These are phyloP conservation scores for Pteria penguin DNA, from an alignment of 2,888 invertebrate species.

Conservation along the genomic window DNA sequence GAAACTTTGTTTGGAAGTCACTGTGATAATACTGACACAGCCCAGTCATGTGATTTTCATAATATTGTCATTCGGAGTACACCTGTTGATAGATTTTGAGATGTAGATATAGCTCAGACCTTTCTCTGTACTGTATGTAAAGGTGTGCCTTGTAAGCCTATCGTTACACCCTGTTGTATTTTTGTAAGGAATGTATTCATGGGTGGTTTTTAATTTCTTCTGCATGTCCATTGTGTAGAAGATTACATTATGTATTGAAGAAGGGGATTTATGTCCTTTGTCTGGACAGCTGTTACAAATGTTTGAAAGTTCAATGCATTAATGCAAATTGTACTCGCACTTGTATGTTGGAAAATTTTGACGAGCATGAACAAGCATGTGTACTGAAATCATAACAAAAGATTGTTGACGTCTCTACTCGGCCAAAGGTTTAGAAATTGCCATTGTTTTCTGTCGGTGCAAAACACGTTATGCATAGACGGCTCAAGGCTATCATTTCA, in stretches of 20 bases:
- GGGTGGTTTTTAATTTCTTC: neutral
- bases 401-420: neutral
- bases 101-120: neutral
- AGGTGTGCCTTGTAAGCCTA: conserved; percentile 14
- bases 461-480: neutral
- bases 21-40: no score
- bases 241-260: neutral
- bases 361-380: neutral
- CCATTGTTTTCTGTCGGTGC: neutral
- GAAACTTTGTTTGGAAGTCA: no score
- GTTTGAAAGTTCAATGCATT: neutral
- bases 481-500: conserved; percentile 4
- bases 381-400: neutral
- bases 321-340: neutral
- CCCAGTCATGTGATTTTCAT: neutral
- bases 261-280: neutral
- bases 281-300: neutral
- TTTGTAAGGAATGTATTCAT: conserved; percentile 2
- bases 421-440: neutral
- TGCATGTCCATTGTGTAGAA: conserved; percentile 9
- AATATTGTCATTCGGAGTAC: neutral
- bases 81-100: neutral
- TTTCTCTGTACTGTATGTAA: conserved; percentile 7
- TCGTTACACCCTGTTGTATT: neutral
- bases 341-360: neutral